These are phyloP conservation scores for Promerops cafer DNA, from an alignment of 2,113 vertebrate genomes.

Conservation along the genomic window DNA sequence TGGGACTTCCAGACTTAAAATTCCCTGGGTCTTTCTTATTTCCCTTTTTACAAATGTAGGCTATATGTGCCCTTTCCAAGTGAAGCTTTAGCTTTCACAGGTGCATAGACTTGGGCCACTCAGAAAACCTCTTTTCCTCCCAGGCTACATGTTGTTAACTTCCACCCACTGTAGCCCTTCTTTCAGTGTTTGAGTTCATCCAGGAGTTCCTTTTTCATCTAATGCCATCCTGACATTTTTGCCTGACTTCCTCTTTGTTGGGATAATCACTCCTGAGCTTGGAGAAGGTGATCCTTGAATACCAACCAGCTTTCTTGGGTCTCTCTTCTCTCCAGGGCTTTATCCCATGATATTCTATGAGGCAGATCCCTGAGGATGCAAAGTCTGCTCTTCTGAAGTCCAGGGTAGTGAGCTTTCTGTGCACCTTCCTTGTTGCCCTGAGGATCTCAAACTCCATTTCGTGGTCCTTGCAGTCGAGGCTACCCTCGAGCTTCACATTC, in stretches of 20 bases:
- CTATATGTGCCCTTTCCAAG: background rate
- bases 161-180: background rate
- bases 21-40: background rate
- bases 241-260: background rate
- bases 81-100: background rate
- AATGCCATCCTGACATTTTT: background rate
- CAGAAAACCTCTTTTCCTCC: background rate
- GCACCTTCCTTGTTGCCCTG: background rate
- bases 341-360: background rate
- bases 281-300: background rate
- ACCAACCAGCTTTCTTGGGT: background rate
- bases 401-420: background rate
- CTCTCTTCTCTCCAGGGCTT: background rate
- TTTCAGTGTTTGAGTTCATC: background rate
- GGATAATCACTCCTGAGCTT: background rate
- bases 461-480: background rate
- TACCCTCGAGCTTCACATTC: background rate
- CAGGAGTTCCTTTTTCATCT: background rate
- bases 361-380: background rate
- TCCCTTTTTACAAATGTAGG: background rate
- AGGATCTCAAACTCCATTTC: background rate
- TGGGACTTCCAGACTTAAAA: background rate
- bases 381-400: background rate
- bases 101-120: background rate
- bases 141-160: fast-evolving